Conservation (phyloP, 2,113 vertebrate species). For the Spizaetus ornatus region DNA sequence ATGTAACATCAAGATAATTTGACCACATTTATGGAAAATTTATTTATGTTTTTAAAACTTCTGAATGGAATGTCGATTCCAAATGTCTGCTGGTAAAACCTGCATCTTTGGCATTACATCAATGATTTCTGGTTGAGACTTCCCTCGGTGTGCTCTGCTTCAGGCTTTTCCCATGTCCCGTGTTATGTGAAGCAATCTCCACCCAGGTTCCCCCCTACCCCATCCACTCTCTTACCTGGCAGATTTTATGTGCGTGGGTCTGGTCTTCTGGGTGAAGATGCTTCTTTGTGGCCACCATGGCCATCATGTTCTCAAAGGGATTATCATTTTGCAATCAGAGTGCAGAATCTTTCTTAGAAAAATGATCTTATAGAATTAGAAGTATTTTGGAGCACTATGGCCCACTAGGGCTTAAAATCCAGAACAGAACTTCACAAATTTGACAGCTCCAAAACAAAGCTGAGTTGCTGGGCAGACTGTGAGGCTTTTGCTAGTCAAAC, state of each 20-base stretch:
- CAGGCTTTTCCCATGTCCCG: neutral
- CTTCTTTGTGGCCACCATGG: no score
- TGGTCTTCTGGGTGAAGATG: neutral
- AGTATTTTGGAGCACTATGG: neutral
- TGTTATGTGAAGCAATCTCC: neutral
- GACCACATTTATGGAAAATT: neutral
- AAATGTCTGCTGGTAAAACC: neutral
- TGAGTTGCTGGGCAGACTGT: conserved; percentile 14
- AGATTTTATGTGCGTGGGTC: neutral
- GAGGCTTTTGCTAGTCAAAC: conserved; percentile 25
- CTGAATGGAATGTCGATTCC: neutral
- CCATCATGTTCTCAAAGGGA: neutral
- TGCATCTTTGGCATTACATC: neutral
- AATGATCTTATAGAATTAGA: neutral
- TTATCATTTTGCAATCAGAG: neutral
- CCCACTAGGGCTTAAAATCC: neutral
- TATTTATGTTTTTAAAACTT: neutral
- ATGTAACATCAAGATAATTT: neutral
- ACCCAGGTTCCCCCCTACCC: neutral
- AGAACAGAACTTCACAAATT: conserved; percentile 15
- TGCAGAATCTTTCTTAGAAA: neutral
- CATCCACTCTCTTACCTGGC: neutral
- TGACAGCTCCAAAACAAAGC: neutral
- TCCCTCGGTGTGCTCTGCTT: neutral
- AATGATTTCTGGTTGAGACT: neutral